Evolutionary conservation across 2,113 vertebrate genomes (phyloP).

Genomic region (Dascyllus trimaculatus): DNA sequence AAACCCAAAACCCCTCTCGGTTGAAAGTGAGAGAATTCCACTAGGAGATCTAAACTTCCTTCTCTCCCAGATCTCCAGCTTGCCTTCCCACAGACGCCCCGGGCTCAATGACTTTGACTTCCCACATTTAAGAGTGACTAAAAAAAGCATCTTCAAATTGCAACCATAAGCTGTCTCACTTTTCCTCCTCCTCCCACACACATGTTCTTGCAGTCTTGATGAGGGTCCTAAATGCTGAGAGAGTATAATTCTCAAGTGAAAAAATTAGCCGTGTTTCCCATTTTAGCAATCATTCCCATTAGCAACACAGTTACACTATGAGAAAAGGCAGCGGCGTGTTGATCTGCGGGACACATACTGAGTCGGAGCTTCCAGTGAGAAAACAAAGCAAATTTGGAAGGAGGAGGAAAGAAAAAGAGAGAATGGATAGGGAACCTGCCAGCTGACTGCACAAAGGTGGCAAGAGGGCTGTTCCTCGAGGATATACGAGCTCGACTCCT

Average conservation of each 20-base stretch:
- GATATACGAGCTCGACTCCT: conserved; percentile 64
- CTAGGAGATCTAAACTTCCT: conserved; percentile 74
- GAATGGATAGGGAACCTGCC: conserved; percentile 42
- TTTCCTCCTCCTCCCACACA: conserved; percentile 61
- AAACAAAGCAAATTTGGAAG: conserved; percentile 55
- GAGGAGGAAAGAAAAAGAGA: conserved; percentile 10
- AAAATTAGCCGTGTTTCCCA: conserved; percentile 53
- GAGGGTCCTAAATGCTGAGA: conserved; percentile 70
- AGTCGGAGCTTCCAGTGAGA: conserved; percentile 36
- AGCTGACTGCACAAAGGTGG: conserved; percentile 63
- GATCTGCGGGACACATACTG: conserved; percentile 54
- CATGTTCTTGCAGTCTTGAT: conserved; percentile 55
- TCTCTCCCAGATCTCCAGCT: conserved; percentile 66
- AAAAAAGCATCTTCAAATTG: conserved; percentile 87
- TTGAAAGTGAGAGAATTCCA: conserved; percentile 79
- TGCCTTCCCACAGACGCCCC: conserved; percentile 80
- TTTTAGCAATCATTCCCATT: conserved; percentile 50
- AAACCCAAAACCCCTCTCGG: conserved; percentile 55
- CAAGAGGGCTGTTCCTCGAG: conserved; percentile 67
- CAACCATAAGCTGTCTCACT: conserved; percentile 83
- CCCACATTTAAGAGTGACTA: conserved; percentile 87
- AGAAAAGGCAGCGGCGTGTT: conserved; percentile 41
- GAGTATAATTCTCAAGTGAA: conserved; percentile 50
- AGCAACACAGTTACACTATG: conserved; percentile 25
- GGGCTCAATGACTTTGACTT: conserved; percentile 81